Evolutionary conservation across 2,888 invertebrate species (phyloP), one percentile per base, ranked within the genome.

Genomic region (Mesopsocus fuscifrons): DNA sequence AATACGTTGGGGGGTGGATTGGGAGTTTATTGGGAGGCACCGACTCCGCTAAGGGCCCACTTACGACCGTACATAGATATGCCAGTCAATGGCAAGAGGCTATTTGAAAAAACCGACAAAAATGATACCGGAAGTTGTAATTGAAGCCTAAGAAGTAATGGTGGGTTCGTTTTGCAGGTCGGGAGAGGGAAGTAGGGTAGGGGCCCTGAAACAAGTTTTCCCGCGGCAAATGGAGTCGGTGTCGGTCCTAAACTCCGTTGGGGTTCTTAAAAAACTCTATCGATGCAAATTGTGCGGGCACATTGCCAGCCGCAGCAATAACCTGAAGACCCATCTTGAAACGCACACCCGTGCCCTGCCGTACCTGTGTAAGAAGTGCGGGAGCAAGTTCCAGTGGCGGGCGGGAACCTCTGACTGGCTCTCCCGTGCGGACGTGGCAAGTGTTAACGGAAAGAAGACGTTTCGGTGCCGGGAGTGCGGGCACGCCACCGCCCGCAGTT

Each of bases 251-350:
- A 38, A 38, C 20, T 6, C 38, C 8, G 20, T 6, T 20, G 38
- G 38, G 38, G 38, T 17, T 38, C 20, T 38, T 6, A 15, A 20
- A 20, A 38, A 17, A 38, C 18, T 38, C 5, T 38, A 38, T 20
- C 38, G 38, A 13, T 38, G 38, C 38, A 38, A 38, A 38, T 38
- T 38, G 21, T 38, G 38, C 20, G 38, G 38, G 3, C 38, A 38
- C 21, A 18, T 20, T 18, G 21, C 38, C 20, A 38, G 60, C 45
- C 50, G 49, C 8, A 60, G 61, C 47, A 52, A 51, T 42, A 51
- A 43, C 20, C 20, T 43, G 35, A 43, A 40, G 16, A 32, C 22
- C 8, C 43, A 43, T 34, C 20, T 34, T 15, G 18, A 41, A 35
- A 43, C 34, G 32, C 43, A 43, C n/a, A 43, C 34, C 8, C 38